Base-by-base conservation (phyloP, 2,113 vertebrate genomes). In the Vanacampus margaritifer region DNA sequence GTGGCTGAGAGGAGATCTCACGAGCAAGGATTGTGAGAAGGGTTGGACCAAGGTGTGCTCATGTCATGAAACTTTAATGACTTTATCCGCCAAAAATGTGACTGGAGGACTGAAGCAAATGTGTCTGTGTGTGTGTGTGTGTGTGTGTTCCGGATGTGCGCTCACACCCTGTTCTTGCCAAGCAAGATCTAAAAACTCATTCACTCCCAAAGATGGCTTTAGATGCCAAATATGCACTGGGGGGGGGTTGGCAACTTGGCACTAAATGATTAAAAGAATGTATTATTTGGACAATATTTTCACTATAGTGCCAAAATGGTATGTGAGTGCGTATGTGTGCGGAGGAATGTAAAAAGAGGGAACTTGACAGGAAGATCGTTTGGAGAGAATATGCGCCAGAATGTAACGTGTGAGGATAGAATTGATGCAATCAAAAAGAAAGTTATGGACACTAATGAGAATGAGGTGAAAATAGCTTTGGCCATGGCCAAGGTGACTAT, bases 21-120 rank as follows among this genome's bases (percentile, higher is more conserved):
- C 68, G 77, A 85, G 81, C 79, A 64, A 4, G 5, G 72, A 60
- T 77, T 77, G 81, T 68, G 75, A 72, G 17, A 23, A 26, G 46
- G 72, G 64, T 65, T 66, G 63, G 65, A 61, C 60, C 68, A 63
- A 79, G 78, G 37, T 62, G 68, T 85, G 76, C 71, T 72, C 81
- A 79, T 74, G 72, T 85, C 76, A 80, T 89, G 82, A 81, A 81
- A 84, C 84, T 88, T 87, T 86, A 82, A 88, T 88, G 84, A 75
- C 68, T 74, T 83, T 71, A 45, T 69, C 26, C 41, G 21, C 64
- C 57, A 64, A 68, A 65, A 60, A 69, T 82, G 73, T 69, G 67
- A 73, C 77, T 72, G 59, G 46, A 74, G 48, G 69, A 76, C 67
- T 56, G 50, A 69, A 58, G 46, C 79, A 78, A 69, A 82, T 69